Evolutionary conservation across 2,888 invertebrate species (phyloP), one percentile per base, ranked within the genome.

Genomic region (Orthonevra nobilis): DNA sequence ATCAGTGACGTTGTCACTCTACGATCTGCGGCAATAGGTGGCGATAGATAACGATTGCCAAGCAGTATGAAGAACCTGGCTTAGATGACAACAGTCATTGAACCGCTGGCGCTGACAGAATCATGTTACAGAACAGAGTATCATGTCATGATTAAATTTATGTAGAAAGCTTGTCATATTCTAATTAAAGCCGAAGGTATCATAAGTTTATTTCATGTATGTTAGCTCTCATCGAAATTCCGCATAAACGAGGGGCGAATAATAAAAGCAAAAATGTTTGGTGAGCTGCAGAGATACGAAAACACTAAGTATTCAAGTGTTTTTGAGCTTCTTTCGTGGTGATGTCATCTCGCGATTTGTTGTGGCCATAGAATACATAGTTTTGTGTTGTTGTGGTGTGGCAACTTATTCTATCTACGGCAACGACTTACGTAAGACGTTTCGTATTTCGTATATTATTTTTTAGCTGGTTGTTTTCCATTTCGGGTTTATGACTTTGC

Each of bases 261-360:
- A 10, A 17, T 1, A 10, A 12, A n/a, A 9, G n/a, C 17, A 20
- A 20, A 6, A 4, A 36, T 46, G 17, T 17, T 15, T 46, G 15
- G 36, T 17, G 20, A n/a, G 7, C 12, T n/a, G 5, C 12, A 34
- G 12, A 26, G 14, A 44, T 12, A 34, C 26, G n/a, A n/a, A n/a
- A n/a, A n/a, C n/a, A n/a, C n/a, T 14, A 20, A 9, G 30, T 46
- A 26, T 46, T 17, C 4, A 38, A 38, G 10, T 50, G 19, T 38
- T 48, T 61, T 50, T 23, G 48, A 10, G 30, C 42, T 44, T n/a
- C 17, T 58, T 32, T 58, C 7, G 38, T 34, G 48, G 42, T 75
- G 75, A 75, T 75, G 75, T 75, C 69, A 75, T 56, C 38, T 54
- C 10, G 38, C 40, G 14, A 17, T 54, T 68, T 74, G 42, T 63